These are phyloP conservation scores for Trididemnum miniatum DNA, from an alignment of 23 tunicate species.

Conservation along the genomic window DNA sequence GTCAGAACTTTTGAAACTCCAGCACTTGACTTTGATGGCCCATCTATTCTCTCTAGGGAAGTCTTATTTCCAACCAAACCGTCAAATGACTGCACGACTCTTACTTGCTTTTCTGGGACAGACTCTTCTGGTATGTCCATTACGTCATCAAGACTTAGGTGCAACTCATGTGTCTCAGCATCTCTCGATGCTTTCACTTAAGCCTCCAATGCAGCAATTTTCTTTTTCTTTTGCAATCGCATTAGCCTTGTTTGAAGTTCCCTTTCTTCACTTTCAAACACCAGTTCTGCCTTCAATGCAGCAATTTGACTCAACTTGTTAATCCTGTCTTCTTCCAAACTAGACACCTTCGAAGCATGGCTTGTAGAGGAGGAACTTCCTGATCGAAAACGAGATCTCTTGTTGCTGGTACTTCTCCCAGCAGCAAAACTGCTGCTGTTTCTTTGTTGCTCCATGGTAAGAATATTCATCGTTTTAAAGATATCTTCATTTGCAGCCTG, in stretches of 20 bases:
- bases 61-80: no score
- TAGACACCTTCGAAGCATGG: neutral
- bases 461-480: neutral
- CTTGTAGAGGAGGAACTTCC: neutral
- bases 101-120: neutral
- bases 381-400: neutral
- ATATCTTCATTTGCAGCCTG: neutral
- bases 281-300: neutral
- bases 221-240: neutral
- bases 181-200: conserved; percentile 2
- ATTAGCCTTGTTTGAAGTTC: neutral
- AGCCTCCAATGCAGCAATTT: conserved; percentile 1
- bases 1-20: neutral
- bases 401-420: neutral
- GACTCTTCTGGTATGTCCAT: neutral
- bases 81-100: neutral
- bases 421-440: neutral
- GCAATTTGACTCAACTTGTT: neutral
- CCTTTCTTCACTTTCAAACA: neutral
- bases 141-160: neutral
- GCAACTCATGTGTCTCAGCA: neutral
- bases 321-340: neutral
- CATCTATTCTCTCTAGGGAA: neutral
- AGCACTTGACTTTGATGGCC: neutral
- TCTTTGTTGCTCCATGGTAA: neutral